Conservation (phyloP, 2,113 vertebrate species). For the Nothobranchius kuhntae region DNA sequence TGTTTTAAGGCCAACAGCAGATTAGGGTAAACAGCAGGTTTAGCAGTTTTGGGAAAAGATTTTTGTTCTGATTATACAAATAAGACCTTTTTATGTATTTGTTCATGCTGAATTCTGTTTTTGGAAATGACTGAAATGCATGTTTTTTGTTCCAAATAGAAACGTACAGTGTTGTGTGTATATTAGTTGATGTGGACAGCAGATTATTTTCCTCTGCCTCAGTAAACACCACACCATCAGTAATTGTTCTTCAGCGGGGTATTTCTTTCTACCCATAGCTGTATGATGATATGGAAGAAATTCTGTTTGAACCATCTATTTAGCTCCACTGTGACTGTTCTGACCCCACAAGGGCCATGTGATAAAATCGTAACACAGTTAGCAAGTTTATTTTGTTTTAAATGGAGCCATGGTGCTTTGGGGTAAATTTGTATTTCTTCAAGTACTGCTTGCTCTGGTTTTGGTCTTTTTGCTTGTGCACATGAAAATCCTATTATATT, state of each 20-base stretch:
- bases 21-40: slow-evolving; percentile 4
- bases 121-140: background rate
- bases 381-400: slow-evolving; percentile 26
- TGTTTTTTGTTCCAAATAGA: slow-evolving; percentile 5
- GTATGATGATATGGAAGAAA: slow-evolving; percentile 43
- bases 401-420: slow-evolving; percentile 28
- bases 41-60: slow-evolving; percentile 24
- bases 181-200: background rate
- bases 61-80: slow-evolving; percentile 24
- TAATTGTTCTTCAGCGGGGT: slow-evolving; percentile 26
- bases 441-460: slow-evolving; percentile 40
- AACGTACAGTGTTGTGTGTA: background rate
- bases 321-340: slow-evolving; percentile 43
- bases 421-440: slow-evolving; percentile 36
- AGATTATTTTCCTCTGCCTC: slow-evolving; percentile 16
- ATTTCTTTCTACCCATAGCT: slow-evolving; percentile 36
- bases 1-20: background rate
- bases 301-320: slow-evolving; percentile 58
- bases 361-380: slow-evolving; percentile 51
- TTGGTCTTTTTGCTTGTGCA: slow-evolving; percentile 20
- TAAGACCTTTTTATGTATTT: slow-evolving; percentile 37
- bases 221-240: slow-evolving; percentile 18
- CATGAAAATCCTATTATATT: slow-evolving; percentile 24
- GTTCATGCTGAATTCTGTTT: slow-evolving; percentile 10
- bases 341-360: slow-evolving; percentile 48